Percentiles rank a stretch among this genome's conserved stretches.
Evolutionary conservation across 2,888 invertebrate genomes (phyloP).

Genomic region (Microplitis manilae): DNA sequence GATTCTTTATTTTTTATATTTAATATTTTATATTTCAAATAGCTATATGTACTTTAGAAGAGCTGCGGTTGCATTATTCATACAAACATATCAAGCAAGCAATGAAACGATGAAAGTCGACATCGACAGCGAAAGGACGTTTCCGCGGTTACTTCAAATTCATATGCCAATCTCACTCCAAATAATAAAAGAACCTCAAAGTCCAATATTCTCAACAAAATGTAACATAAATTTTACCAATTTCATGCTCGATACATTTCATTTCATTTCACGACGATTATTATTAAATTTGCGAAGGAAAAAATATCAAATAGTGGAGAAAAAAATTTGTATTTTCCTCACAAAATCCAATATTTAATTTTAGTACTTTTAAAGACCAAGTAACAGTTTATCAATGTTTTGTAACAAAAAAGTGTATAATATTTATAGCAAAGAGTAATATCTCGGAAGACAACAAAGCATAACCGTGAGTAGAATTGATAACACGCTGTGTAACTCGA

Average conservation of each 20-base stretch:
- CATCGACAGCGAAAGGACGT: conserved; percentile 10
- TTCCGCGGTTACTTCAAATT: conserved; percentile 23
- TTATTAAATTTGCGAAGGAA: too few species aligned
- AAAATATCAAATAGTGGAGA: background rate
- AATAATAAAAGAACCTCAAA: too few species aligned
- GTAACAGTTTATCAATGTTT: background rate
- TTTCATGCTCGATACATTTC: conserved; percentile 18
- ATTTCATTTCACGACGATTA: background rate
- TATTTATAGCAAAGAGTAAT: background rate
- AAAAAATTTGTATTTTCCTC: too few species aligned
- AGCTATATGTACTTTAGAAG: background rate
- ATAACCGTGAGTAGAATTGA: conserved; percentile 19
- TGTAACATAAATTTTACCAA: conserved; percentile 24
- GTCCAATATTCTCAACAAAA: conserved; percentile 10
- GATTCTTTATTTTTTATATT: conserved; percentile 62
- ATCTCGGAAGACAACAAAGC: conserved; percentile 1
- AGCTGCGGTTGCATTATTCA: conserved; percentile 46
- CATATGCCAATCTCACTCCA: background rate
- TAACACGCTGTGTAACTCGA: conserved; percentile 22
- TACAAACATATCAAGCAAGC: conserved; percentile 34
- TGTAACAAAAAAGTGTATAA: background rate
- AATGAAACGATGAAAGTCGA: conserved; percentile 42
- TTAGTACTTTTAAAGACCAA: background rate
- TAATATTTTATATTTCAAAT: conserved; percentile 46
- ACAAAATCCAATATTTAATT: background rate